Conservation (phyloP, 2,888 invertebrate genomes). For the Laothoe populi region DNA sequence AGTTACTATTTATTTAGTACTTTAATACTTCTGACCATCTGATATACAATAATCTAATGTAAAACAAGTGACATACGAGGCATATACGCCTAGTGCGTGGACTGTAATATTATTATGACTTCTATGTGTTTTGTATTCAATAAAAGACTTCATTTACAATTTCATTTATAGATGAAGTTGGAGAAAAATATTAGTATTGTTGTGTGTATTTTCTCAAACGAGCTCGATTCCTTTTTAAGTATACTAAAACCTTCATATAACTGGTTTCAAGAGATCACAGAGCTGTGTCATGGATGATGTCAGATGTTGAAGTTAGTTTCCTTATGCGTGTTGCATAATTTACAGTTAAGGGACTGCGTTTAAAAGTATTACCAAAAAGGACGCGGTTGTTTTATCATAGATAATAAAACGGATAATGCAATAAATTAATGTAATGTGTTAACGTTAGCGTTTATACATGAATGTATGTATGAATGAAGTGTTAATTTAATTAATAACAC, state of each 20-base stretch:
- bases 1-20: too few species aligned
- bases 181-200: background rate
- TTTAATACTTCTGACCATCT: too few species aligned
- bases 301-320: slow-evolving; percentile 2
- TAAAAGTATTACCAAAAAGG: background rate
- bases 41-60: too few species aligned
- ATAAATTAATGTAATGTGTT: background rate
- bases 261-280: background rate
- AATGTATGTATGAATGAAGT: too few species aligned
- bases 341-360: slow-evolving; percentile 4
- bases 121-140: too few species aligned
- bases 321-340: slow-evolving; percentile 9
- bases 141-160: too few species aligned
- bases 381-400: background rate
- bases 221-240: background rate
- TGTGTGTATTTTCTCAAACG: background rate
- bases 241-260: background rate
- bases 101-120: too few species aligned
- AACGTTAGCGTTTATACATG: too few species aligned
- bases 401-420: background rate
- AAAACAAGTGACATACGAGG: too few species aligned
- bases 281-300: slow-evolving; percentile 2
- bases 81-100: too few species aligned
- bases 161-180: background rate
- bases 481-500: too few species aligned